phyloP scores from a whole-genome alignment of 2,113 vertebrate species.

The Microtus ochrogaster region DNA sequence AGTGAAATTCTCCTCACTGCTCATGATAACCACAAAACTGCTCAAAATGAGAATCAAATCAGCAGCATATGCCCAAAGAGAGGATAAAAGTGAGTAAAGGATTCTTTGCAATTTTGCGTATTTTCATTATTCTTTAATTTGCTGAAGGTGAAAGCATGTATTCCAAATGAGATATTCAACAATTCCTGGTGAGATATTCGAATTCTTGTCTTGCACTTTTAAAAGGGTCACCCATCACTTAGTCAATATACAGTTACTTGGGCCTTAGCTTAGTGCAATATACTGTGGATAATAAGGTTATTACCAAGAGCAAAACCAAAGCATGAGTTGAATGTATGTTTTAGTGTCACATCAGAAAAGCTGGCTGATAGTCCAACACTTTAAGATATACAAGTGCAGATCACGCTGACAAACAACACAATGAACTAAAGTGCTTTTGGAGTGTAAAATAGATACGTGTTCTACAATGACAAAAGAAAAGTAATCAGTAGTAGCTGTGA shows the following conservation, averaged over 20 bases:
- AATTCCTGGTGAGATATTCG: not conserved
- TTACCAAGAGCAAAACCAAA: not conserved
- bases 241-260: not conserved
- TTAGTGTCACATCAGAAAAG: not conserved
- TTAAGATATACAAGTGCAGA: not conserved
- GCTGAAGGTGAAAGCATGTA: not conserved
- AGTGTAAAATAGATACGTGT: not conserved
- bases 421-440: not conserved
- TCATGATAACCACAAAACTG: slow-evolving; percentile 17
- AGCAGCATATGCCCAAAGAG: not conserved
- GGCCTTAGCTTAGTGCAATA: not conserved
- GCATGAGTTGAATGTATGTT: not conserved
- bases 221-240: not conserved
- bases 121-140: not conserved
- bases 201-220: not conserved
- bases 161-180: not conserved
- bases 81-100: slow-evolving; percentile 6
- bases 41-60: slow-evolving; percentile 53
- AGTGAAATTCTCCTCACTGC: not conserved
- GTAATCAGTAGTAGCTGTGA: not conserved
- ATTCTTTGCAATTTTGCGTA: not conserved
- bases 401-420: not conserved
- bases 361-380: not conserved
- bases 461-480: not conserved
- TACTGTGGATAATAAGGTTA: not conserved